Conservation (phyloP, 2,797 vertebrate genomes). For the Heteromormyrus szaboi region DNA sequence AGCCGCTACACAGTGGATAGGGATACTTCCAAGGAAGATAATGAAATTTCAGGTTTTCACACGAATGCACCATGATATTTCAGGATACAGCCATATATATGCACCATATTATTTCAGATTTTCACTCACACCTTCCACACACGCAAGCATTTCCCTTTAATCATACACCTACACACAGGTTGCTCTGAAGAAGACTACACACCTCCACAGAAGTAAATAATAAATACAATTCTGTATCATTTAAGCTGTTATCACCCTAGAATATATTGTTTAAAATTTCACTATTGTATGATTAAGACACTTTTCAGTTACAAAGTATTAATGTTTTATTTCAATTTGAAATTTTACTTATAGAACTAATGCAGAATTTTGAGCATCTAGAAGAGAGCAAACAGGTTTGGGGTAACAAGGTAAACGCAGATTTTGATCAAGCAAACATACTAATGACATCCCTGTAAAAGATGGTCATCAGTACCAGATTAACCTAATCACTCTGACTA, state of each 20-base stretch:
- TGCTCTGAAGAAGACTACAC: not conserved
- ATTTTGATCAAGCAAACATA: not conserved
- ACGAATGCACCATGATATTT: not conserved
- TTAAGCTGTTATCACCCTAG: not conserved
- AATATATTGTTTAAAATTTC: not conserved
- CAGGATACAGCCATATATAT: slow-evolving; percentile 13
- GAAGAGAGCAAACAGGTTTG: slow-evolving; percentile 8
- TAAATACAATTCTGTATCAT: not conserved
- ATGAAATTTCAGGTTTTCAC: slow-evolving; percentile 24
- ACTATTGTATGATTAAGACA: not conserved
- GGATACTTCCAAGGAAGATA: slow-evolving; percentile 27
- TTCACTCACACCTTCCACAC: not conserved
- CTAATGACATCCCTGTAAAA: not conserved
- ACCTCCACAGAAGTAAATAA: not conserved
- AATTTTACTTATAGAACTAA: slow-evolving; percentile 20
- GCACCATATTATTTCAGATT: not conserved
- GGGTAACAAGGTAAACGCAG: slow-evolving; percentile 20
- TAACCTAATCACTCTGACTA: not conserved
- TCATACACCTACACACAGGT: not conserved
- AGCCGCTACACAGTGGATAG: slow-evolving; percentile 33
- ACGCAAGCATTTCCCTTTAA: not conserved
- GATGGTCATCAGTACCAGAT: not conserved
- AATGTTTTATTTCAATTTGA: not conserved
- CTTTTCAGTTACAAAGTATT: not conserved
- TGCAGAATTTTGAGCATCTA: slow-evolving; percentile 6